Evolutionary conservation across 2,797 vertebrate genomes (phyloP).

Genomic region (Petrocephalus schoutedeni): DNA sequence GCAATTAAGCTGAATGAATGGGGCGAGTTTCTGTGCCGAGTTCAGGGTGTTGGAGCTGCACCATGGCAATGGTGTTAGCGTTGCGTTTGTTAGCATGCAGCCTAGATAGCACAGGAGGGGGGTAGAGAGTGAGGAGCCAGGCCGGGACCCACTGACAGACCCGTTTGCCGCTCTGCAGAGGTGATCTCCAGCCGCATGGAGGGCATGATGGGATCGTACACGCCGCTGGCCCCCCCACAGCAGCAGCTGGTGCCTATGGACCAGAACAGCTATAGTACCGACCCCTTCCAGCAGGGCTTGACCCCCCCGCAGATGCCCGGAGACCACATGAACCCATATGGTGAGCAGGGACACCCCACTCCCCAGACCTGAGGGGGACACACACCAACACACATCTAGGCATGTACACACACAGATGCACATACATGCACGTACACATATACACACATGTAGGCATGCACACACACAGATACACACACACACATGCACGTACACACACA

Average conservation of each 20-base stretch:
- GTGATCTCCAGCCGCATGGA: slow-evolving; percentile 83
- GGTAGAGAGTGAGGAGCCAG: background rate
- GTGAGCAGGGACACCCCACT: slow-evolving; percentile 59
- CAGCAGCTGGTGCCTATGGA: slow-evolving; percentile 81
- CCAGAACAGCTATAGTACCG: slow-evolving; percentile 74
- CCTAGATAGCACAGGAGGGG: background rate
- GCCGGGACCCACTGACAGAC: background rate
- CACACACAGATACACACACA: background rate
- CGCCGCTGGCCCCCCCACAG: slow-evolving; percentile 67
- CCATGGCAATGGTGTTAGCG: background rate
- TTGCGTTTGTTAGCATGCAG: background rate
- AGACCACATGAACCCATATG: slow-evolving; percentile 94
- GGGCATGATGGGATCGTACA: slow-evolving; percentile 81
- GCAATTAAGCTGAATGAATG: background rate
- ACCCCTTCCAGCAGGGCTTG: slow-evolving; percentile 87
- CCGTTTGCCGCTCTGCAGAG: slow-evolving; percentile 57
- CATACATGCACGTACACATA: background rate
- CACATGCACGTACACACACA: background rate
- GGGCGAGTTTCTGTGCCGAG: background rate
- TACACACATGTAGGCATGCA: background rate
- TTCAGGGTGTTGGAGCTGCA: background rate
- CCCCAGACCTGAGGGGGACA: background rate
- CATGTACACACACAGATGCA: background rate
- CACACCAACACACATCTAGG: background rate
- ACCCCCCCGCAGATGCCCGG: slow-evolving; percentile 93